Evolutionary conservation across 1,140 invertebrate genomes (phyloP).

Genomic region (Sesamia nonagrioides): DNA sequence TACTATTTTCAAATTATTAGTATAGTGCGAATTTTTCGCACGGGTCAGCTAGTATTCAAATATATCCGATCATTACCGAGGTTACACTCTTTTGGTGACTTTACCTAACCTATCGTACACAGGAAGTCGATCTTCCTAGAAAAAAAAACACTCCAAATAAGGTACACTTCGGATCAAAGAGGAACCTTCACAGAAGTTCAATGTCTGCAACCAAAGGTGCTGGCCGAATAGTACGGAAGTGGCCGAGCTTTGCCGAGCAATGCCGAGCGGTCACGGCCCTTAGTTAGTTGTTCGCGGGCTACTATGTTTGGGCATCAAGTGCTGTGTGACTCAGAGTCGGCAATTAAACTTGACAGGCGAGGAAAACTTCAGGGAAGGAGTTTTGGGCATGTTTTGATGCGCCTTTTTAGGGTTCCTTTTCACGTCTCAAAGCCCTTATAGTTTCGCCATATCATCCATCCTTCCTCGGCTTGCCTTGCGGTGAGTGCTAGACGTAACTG

Average conservation of each 20-base stretch:
- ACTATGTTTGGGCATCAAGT: conserved; percentile 21
- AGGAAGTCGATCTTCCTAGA: background rate
- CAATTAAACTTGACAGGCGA: background rate
- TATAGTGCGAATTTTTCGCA: too few relatives aligned
- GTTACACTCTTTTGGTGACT: too few relatives aligned
- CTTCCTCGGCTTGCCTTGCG: too few relatives aligned
- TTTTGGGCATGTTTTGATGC: too few relatives aligned
- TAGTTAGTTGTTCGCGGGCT: background rate
- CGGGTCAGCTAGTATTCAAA: too few relatives aligned
- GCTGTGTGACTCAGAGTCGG: conserved; percentile 1
- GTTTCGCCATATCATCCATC: too few relatives aligned
- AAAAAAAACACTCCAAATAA: background rate
- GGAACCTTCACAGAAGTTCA: conserved; percentile 10
- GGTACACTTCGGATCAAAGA: background rate
- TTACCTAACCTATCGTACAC: too few relatives aligned
- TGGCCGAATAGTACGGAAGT: conserved; percentile 6
- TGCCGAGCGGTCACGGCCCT: conserved; percentile 15
- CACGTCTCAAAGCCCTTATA: too few relatives aligned
- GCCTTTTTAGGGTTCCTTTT: background rate
- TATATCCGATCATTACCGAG: too few relatives aligned
- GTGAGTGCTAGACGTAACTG: too few relatives aligned
- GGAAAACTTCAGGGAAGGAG: conserved; percentile 1
- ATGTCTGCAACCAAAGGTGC: background rate
- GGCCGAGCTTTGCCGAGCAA: background rate
- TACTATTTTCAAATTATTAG: too few relatives aligned